Evolutionary conservation across 2,888 invertebrate genomes (phyloP), one percentile per base, ranked within the genome.

Genomic region (Sinodicranocentrus sp.): DNA sequence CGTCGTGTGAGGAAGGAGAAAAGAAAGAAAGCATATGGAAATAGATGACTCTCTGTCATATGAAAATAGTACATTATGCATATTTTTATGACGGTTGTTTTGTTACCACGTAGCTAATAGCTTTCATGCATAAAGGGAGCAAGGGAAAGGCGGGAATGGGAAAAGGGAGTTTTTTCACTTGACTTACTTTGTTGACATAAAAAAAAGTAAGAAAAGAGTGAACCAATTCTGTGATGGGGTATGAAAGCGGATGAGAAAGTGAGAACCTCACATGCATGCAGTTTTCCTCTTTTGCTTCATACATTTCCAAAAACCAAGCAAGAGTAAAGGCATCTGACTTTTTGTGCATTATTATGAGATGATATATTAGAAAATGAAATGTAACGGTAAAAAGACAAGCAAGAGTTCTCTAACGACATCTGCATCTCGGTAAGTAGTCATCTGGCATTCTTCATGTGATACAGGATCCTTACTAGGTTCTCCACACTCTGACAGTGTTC

Each of bases 121-220:
- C 82, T 82, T 82, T 82, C 68, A 73, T 67, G 82, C 82, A 82
- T 82, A 82, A 82, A 82, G 73, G 67, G 82, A 82, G 82, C 82
- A 82, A 63, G 73, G 82, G 82, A 82, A 82, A 82, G 82, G 82
- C 82, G 73, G 73, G 28, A 75, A 67, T 48, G 75, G 68, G 33
- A 28, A 80, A 80, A 33, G 33, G 33, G 67, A 59, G 65, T 67
- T 75, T 65, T 82, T 82, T 75, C 82, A 82, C 73, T 82, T 75
- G 82, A 75, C 82, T 82, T 75, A 67, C 10, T 82, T 82, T 82
- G 67, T 82, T 82, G 82, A 82, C 73, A 73, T 68, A 75, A 6
- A n/a, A 54, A 73, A 80, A 80, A 71, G 71, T 39, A 73, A 44
- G 67, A 80, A 67, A 71, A 72, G 72, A 79, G 44, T 57, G 73